phyloP scores from a whole-genome alignment of 1,140 invertebrate species.

The Leptinotarsa undecemlineata region DNA sequence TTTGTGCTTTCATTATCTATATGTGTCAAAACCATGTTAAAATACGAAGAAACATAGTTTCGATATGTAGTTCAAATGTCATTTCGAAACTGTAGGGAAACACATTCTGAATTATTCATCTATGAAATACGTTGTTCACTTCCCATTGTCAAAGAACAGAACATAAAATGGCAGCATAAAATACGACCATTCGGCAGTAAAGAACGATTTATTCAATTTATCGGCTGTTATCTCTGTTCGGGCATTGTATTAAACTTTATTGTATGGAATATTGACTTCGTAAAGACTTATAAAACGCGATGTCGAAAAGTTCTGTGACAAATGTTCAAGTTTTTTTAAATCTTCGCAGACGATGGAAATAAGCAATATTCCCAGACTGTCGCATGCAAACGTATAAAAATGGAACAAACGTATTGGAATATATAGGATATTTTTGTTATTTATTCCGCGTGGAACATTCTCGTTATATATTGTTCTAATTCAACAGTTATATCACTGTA shows the following conservation, averaged over 20 bases:
- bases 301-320: not conserved
- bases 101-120: not conserved
- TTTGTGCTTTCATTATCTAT: no score
- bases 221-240: constrained; percentile 3
- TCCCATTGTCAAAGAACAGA: not conserved
- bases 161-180: not conserved
- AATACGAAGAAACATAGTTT: no score
- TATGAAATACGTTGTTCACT: not conserved
- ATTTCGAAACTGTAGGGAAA: not conserved
- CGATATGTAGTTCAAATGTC: no score
- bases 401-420: constrained; percentile 2
- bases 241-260: constrained; percentile 3
- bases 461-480: not conserved
- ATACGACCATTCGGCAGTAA: not conserved
- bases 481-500: not conserved
- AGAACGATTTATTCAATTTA: constrained; percentile 6
- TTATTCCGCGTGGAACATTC: not conserved
- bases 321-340: not conserved
- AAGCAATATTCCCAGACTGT: not conserved
- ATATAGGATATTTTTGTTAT: not conserved
- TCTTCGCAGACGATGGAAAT: not conserved
- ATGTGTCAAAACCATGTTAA: no score
- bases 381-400: constrained; percentile 2
- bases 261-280: not conserved
- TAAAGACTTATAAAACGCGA: not conserved